Base-by-base conservation (phyloP, 2,113 vertebrate genomes). In the Tyto alba region DNA sequence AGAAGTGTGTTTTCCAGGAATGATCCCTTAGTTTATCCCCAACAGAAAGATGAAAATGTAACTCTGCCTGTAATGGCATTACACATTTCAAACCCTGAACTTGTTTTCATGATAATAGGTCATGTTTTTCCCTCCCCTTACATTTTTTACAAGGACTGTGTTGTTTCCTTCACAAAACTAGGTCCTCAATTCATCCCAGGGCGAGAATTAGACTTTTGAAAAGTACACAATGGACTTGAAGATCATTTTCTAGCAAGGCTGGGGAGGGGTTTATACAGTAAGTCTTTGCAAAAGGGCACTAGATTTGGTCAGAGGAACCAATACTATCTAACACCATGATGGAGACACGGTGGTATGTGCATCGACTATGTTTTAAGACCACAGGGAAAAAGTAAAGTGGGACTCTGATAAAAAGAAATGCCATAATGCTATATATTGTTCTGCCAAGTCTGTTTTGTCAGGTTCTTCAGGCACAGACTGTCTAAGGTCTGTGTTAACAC, bases 311-410 rank as follows among this genome's bases (percentile, higher is more conserved):
- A 34, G 43, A 50, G 7, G 9, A 68, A 38, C 13, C 40, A 34
- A 2, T 4, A 13, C 7, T 9, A 4, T 16, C 8, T 64, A 7
- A 29, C 0, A 1, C 4, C 10, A 13, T 16, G 19, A 22, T 48
- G 50, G 8, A 36, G 23, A 59, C 7, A 6, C 0, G 0, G 16
- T 30, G 16, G 17, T 5, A 30, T 16, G 34, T 16, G 8, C 5
- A 3, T 27, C 34, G 26, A 5, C 20, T 73, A 3, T 32, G 13
- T 23, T 73, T 59, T 30, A n/a, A 5, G 10, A 38, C 19, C 3
- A 0, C 20, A 11, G 12, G 15, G 19, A 59, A 67, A 55, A 11
- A 53, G 55, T 9, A 36, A 85, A 85, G 26, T 32, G 19, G 22
- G 36, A 18, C 20, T 52, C 13, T 13, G 23, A 41, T 23, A 30